Evolutionary conservation across 2,888 invertebrate genomes (phyloP), one percentile per base, ranked within the genome.

Genomic region (Trileptium ribeirensis): DNA sequence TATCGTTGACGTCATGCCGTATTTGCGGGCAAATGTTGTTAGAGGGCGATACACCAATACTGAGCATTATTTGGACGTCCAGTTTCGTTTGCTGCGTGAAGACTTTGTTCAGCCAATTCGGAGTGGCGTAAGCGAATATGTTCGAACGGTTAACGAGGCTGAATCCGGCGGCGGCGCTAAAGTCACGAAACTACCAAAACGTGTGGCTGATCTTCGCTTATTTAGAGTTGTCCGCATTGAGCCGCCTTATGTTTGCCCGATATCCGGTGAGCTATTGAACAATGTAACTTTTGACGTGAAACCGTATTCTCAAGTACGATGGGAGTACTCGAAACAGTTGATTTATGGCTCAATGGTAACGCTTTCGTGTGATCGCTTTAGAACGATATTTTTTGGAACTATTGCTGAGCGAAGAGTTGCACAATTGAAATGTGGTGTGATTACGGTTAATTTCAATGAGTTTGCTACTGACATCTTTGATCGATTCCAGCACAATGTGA

Each of bases 61-160:
- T 0, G 91, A 92, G 74, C 92, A 94, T 86, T 95, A 95, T 87
- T 89, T 95, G 36, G 93, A 94, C 85, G 90, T 93, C n/a, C 94
- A 94, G 85, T 94, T 94, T 86, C 91, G 93, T 64, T 89, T 95
- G 51, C 87, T 95, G 78, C 89, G 94, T 40, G 94, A 95, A 89
- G 95, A 95, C 89, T 94, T 93, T 86, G 91, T 94, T 40, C 90
- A 91, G 31, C 94, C 95, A 0, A 87, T 95, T 36, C 89, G 93
- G 51, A 91, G 92, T 86, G 93, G 93, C 82, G 91, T 94, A 38
- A 31, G 2, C n/a, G 77, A 29, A n/a, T 37, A 38, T 75, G 38
- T 36, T 3, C 8, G n/a, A 8, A 36, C 29, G 33, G 36, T 31
- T 36, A 36, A 70, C 36, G 33, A 36, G 31, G 70, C 8, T 29